Conservation (phyloP, 1,140 invertebrate species). For the Drosophila pandora region DNA sequence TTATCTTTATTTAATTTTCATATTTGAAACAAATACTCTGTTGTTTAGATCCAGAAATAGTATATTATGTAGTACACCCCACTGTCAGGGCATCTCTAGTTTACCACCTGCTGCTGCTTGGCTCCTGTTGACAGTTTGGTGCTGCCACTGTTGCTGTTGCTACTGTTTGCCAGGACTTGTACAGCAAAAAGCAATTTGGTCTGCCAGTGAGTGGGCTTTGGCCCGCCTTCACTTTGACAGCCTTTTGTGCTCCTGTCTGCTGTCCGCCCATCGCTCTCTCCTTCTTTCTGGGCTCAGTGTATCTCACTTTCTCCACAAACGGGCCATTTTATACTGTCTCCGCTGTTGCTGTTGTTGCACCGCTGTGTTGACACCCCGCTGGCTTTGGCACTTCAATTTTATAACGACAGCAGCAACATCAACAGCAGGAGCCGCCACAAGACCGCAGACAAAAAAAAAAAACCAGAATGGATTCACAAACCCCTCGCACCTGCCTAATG, state of each 20-base stretch:
- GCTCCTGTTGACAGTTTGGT: slow-evolving; percentile 28
- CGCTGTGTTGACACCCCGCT: slow-evolving; percentile 69
- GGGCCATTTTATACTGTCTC: slow-evolving; percentile 44
- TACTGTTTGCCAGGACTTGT: slow-evolving; percentile 25
- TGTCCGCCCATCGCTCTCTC: slow-evolving; percentile 17
- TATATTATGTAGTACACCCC: slow-evolving; percentile 3
- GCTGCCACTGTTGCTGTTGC: slow-evolving; percentile 4
- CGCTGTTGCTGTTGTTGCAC: slow-evolving; percentile 28
- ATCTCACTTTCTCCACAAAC: slow-evolving; percentile 20
- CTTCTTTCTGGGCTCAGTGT: background rate
- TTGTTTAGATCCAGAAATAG: background rate
- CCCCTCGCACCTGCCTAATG: slow-evolving; percentile 70
- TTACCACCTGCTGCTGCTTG: slow-evolving; percentile 46
- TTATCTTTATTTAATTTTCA: no score
- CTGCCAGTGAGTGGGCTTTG: slow-evolving; percentile 44
- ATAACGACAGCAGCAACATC: slow-evolving; percentile 52
- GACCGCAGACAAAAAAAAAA: background rate
- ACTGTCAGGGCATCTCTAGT: slow-evolving; percentile 38
- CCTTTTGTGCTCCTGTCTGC: slow-evolving; percentile 51
- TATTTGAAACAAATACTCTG: no score
- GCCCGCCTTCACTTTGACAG: slow-evolving; percentile 35
- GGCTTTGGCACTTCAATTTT: slow-evolving; percentile 79
- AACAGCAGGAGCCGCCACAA: slow-evolving; percentile 15
- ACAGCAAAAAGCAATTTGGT: slow-evolving; percentile 75
- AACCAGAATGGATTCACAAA: slow-evolving; percentile 22